Evolutionary conservation across 2,888 invertebrate genomes (phyloP).

Genomic region (Diabrotica balteata): DNA sequence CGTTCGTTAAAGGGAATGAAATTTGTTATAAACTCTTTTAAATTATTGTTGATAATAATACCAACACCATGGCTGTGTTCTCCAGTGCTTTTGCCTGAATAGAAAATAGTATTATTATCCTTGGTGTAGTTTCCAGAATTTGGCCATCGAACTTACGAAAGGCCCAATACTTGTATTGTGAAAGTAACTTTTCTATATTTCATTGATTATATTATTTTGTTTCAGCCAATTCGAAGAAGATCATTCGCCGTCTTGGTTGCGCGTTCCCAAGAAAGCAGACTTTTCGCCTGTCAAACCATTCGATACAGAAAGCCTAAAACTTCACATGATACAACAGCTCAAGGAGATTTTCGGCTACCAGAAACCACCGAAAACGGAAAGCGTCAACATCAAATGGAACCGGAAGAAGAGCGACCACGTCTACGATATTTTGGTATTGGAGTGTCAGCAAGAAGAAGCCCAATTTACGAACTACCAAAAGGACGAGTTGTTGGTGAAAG

Average conservation of each 20-base stretch:
- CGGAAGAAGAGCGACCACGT: constrained; percentile 73
- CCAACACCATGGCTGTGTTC: too few species aligned
- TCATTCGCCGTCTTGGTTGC: constrained; percentile 64
- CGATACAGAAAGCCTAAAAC: constrained; percentile 61
- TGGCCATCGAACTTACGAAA: too few species aligned
- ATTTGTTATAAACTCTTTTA: too few species aligned
- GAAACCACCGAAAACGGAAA: constrained; percentile 63
- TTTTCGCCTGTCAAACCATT: constrained; percentile 60
- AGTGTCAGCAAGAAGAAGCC: constrained; percentile 74
- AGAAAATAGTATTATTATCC: too few species aligned
- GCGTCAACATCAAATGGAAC: constrained; percentile 68
- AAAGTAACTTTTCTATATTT: too few species aligned
- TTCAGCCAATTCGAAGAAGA: constrained; percentile 55
- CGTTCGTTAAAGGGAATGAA: too few species aligned
- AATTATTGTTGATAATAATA: too few species aligned
- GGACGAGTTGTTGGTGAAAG: constrained; percentile 74
- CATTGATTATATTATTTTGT: too few species aligned
- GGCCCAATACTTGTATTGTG: too few species aligned
- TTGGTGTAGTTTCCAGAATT: too few species aligned
- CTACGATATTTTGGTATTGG: constrained; percentile 74
- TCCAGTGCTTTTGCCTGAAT: too few species aligned
- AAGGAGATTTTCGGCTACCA: constrained; percentile 65
- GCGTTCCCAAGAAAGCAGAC: constrained; percentile 53
- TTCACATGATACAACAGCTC: constrained; percentile 63
- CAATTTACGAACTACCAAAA: constrained; percentile 78